phyloP scores from a whole-genome alignment of 2,113 vertebrate genomes.

The Callocephalon fimbriatum region DNA sequence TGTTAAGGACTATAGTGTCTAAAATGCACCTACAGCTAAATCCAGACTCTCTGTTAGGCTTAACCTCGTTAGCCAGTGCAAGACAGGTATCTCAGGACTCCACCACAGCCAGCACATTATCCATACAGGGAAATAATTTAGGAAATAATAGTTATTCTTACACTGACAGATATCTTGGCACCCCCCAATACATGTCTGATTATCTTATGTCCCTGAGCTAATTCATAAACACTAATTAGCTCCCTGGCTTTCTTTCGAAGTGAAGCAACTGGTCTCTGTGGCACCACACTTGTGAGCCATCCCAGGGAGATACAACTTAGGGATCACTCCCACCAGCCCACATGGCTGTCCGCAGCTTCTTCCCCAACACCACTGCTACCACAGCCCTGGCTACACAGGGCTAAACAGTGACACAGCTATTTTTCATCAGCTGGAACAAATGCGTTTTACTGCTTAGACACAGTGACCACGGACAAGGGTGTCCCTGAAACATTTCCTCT shows the following conservation, averaged over 20 bases:
- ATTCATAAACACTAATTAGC: background rate
- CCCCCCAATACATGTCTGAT: background rate
- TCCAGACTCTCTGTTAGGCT: background rate
- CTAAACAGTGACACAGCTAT: fast-evolving
- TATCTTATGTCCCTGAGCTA: background rate
- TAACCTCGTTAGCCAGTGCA: background rate
- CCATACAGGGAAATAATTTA: background rate
- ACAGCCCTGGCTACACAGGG: background rate
- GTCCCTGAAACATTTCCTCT: background rate
- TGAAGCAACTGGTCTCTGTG: background rate
- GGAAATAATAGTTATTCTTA: background rate
- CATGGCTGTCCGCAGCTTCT: background rate
- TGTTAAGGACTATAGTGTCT: background rate
- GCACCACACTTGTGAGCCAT: background rate
- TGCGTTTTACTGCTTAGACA: background rate
- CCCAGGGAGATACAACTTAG: fast-evolving
- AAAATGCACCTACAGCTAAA: background rate
- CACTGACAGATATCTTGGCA: background rate
- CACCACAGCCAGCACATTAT: background rate
- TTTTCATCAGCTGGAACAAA: background rate
- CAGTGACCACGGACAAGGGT: background rate
- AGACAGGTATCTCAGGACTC: background rate
- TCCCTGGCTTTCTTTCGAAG: background rate
- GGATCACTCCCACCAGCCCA: background rate
- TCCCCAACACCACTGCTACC: fast-evolving